Evolutionary conservation across 2,797 vertebrate species (phyloP), one percentile per base, ranked within the genome.

Genomic region (Eulemur coronatus): DNA sequence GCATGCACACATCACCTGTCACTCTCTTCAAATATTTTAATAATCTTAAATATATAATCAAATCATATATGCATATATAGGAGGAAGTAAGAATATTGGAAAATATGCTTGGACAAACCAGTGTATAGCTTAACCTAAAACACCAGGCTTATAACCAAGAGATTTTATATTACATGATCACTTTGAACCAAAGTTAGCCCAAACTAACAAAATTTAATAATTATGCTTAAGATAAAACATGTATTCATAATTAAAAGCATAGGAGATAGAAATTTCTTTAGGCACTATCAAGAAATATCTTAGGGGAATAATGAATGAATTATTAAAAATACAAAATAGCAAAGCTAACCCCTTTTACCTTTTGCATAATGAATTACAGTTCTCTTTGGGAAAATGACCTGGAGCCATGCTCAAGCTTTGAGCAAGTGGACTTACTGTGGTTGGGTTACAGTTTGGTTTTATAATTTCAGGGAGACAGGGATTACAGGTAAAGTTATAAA

Each of bases 31-130:
- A 97, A 89, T 98, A 97, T 38, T 89, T 2, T 20, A 48, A 18
- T 33, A 63, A 11, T 35, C 75, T 24, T 78, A 41, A 20, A 46
- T 30, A 30, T 46, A 4, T 2, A 5, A 0, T 1, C 11, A 20
- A 82, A 20, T 33, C 10, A 30, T 30, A 30, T 22, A 43, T 57
- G 18, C 7, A 18, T 15, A 52, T 3, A 3, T 26, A 69, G 98
- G 98, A 98, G 96, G 98, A 96, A 98, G 97, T 98, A 98, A 98
- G 98, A 94, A 94, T 98, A 98, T 98, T 96, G 97, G 98, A 98
- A 98, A 96, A 97, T 98, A 97, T 63, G 94, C 98, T 99, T 98
- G 98, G 98, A 97, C 38, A 98, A 2, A 50, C 33, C 98, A 98
- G 97, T 78, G 18, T 13, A 70, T 98, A 97, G 98, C 97, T 98